Percentiles rank a stretch among this genome's conserved stretches.
These are phyloP conservation scores for Sclerodermus sp. DNA, from an alignment of 2,888 invertebrate genomes.

Conservation along the genomic window DNA sequence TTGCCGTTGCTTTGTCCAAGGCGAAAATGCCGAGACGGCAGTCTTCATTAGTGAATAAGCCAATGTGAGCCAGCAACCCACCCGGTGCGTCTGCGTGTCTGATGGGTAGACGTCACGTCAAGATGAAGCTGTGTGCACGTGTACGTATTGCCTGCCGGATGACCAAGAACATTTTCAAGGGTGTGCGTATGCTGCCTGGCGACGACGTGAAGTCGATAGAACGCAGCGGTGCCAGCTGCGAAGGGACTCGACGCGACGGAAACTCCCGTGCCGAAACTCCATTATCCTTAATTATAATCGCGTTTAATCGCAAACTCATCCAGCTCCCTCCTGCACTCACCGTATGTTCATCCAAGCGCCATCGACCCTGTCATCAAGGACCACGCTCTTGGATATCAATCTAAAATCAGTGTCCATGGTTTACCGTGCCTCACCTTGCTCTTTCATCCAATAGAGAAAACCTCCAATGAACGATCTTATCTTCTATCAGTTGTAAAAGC, in stretches of 20 bases:
- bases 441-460: too few species aligned
- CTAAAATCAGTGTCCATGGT: slow-evolving; percentile 30
- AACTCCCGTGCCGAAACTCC: slow-evolving; percentile 48
- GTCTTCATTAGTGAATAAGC: slow-evolving; percentile 26
- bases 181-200: slow-evolving; percentile 4
- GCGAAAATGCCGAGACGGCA: slow-evolving; percentile 11
- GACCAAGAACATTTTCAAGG: slow-evolving; percentile 27
- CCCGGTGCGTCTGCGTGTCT: too few species aligned
- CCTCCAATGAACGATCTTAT: too few species aligned
- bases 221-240: slow-evolving; percentile 32
- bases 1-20: slow-evolving; percentile 27
- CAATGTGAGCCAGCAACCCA: background rate
- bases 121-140: background rate
- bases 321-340: slow-evolving; percentile 24
- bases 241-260: slow-evolving; percentile 34
- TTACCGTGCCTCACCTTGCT: too few species aligned
- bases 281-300: slow-evolving; percentile 55
- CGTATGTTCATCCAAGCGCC: slow-evolving; percentile 20
- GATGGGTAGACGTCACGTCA: too few species aligned
- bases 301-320: slow-evolving; percentile 52
- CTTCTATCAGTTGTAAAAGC: too few species aligned
- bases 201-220: slow-evolving; percentile 33
- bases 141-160: slow-evolving; percentile 6
- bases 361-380: slow-evolving; percentile 1
- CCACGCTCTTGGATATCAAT: slow-evolving; percentile 25